Conservation (phyloP, 2,797 vertebrate genomes). For the Lithobates sylvaticus region DNA sequence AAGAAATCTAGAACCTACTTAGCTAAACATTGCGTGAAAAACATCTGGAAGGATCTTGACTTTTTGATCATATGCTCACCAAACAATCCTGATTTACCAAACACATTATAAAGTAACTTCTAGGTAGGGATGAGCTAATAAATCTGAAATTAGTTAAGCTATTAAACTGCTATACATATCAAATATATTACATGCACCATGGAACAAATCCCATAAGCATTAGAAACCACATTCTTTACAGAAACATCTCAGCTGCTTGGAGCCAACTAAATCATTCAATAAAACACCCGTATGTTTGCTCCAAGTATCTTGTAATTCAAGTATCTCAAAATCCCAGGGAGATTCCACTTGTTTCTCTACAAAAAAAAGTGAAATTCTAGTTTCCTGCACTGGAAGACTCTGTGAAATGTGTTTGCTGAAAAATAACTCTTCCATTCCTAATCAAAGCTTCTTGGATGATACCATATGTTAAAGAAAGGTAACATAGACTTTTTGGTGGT, state of each 20-base stretch:
- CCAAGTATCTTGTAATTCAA: background rate
- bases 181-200: background rate
- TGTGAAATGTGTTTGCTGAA: too few relatives aligned
- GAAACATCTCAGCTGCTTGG: background rate
- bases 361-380: too few relatives aligned
- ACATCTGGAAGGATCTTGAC: too few relatives aligned
- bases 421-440: too few relatives aligned
- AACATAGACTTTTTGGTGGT: too few relatives aligned
- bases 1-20: too few relatives aligned
- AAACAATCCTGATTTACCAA: too few relatives aligned
- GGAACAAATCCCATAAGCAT: conserved; percentile 15
- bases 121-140: background rate
- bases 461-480: too few relatives aligned
- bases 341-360: background rate
- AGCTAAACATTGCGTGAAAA: too few relatives aligned
- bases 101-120: background rate
- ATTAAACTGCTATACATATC: conserved; percentile 9
- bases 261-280: conserved; percentile 4
- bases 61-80: too few relatives aligned
- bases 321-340: background rate
- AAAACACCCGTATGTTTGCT: conserved; percentile 8
- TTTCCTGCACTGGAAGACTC: too few relatives aligned
- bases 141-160: background rate
- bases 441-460: too few relatives aligned
- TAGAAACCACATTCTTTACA: background rate